Evolutionary conservation across 1,140 invertebrate genomes (phyloP).

Genomic region (Glomeris maerens): DNA sequence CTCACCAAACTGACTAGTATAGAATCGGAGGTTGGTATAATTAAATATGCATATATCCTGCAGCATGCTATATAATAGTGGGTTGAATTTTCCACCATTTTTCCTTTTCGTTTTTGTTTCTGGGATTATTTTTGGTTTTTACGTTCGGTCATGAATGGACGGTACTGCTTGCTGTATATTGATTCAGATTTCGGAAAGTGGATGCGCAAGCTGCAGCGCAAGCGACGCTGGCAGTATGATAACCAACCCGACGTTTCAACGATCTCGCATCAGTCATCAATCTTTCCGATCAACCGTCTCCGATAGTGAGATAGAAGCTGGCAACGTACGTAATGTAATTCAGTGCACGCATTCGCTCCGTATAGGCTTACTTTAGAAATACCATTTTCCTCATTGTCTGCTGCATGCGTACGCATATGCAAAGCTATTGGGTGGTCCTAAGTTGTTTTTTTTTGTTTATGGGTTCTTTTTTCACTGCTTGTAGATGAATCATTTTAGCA

Average conservation of each 20-base stretch:
- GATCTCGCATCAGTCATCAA: slow-evolving; percentile 35
- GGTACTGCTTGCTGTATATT: slow-evolving; percentile 15
- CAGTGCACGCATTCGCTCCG: not conserved
- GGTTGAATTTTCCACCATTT: slow-evolving; percentile 21
- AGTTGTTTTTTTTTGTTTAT: not conserved
- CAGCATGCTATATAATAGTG: too few species aligned
- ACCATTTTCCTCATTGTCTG: not conserved
- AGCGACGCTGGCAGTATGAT: slow-evolving; percentile 63
- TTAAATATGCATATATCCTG: too few species aligned
- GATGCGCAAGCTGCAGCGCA: slow-evolving; percentile 33
- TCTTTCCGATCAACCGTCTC: slow-evolving; percentile 77
- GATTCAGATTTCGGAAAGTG: slow-evolving; percentile 16
- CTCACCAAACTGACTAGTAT: slow-evolving; percentile 73
- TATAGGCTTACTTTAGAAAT: too few species aligned
- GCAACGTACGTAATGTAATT: slow-evolving; percentile 53
- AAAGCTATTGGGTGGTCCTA: not conserved
- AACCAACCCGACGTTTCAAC: slow-evolving; percentile 53
- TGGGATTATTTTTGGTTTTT: slow-evolving; percentile 21
- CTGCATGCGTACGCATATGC: not conserved
- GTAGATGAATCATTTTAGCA: too few species aligned
- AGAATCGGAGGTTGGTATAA: slow-evolving; percentile 76
- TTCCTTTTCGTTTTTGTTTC: slow-evolving; percentile 16
- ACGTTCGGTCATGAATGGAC: too few species aligned
- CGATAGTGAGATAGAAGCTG: slow-evolving; percentile 72
- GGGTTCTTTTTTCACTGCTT: not conserved